A percentile compares a stretch with the other conserved stretches of the same genome.
phyloP scores from a whole-genome alignment of 1,140 invertebrate species.

The Bombus pyrosoma region DNA sequence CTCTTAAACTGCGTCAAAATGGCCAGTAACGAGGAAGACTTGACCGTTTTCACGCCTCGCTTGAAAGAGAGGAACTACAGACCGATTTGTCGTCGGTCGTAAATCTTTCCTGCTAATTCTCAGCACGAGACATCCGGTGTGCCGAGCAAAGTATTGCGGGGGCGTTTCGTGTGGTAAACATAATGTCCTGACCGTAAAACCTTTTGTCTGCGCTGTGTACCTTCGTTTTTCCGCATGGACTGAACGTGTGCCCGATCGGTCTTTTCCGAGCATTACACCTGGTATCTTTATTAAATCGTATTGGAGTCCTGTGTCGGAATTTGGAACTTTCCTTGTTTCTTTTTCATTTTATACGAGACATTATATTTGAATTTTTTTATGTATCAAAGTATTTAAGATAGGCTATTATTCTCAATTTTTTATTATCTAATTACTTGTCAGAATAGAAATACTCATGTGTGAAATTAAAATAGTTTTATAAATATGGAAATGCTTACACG shows the following conservation, averaged over 20 bases:
- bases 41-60: constrained; percentile 54
- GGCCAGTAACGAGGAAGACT: constrained; percentile 61
- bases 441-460: too few relatives aligned
- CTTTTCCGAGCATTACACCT: constrained; percentile 47
- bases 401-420: too few relatives aligned
- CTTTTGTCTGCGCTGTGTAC: constrained; percentile 50
- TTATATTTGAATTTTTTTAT: too few relatives aligned
- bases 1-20: constrained; percentile 70
- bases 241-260: constrained; percentile 47
- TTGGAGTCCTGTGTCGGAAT: background rate
- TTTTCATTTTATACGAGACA: too few relatives aligned
- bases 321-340: background rate
- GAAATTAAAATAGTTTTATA: too few relatives aligned
- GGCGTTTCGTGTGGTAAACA: constrained; percentile 80
- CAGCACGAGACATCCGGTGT: constrained; percentile 78
- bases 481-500: too few relatives aligned
- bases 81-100: constrained; percentile 73
- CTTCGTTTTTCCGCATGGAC: constrained; percentile 17
- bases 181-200: constrained; percentile 70
- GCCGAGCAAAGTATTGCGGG: constrained; percentile 58
- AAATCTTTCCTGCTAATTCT: constrained; percentile 69
- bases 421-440: too few relatives aligned
- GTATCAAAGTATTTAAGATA: too few relatives aligned
- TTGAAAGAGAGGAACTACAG: constrained; percentile 58
- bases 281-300: constrained; percentile 31